phyloP scores from a whole-genome alignment of 2,113 vertebrate genomes.

The Tachysurus vachellii region DNA sequence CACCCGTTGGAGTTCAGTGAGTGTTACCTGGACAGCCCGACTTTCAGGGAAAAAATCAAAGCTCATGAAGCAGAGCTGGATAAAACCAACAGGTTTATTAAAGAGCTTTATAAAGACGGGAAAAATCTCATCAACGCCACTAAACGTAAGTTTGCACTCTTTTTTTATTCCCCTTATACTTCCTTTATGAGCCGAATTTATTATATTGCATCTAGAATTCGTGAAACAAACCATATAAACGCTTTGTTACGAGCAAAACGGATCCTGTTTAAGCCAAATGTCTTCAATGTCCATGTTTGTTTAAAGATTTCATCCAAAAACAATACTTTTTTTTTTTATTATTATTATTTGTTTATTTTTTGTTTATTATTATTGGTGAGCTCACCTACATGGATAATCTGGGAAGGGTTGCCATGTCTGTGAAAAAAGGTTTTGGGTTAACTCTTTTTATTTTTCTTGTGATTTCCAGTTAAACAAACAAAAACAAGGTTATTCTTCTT shows the following conservation, averaged over 20 bases:
- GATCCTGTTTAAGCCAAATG: neutral
- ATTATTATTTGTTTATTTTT: too few relatives aligned
- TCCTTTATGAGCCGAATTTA: too few relatives aligned
- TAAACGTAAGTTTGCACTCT: slow-evolving; percentile 81
- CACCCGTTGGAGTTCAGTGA: slow-evolving; percentile 97
- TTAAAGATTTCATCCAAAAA: neutral
- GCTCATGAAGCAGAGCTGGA: slow-evolving; percentile 94
- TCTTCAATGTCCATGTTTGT: neutral
- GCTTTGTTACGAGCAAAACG: neutral
- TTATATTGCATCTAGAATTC: too few relatives aligned
- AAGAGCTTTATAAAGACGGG: slow-evolving; percentile 95
- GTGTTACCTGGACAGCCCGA: slow-evolving; percentile 93
- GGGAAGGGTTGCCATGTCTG: neutral
- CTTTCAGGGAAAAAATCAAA: slow-evolving; percentile 88
- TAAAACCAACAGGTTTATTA: slow-evolving; percentile 95
- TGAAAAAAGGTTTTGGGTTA: neutral
- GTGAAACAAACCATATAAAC: neutral
- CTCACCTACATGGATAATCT: neutral
- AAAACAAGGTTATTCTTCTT: too few relatives aligned
- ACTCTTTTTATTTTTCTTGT: too few relatives aligned
- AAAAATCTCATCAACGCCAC: slow-evolving; percentile 95
- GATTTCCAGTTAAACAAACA: too few relatives aligned
- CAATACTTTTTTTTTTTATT: too few relatives aligned
- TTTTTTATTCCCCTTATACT: neutral
- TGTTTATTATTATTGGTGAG: too few relatives aligned